Conservation (phyloP, 2,797 vertebrate species). For the Hypotaenidia okinawae region DNA sequence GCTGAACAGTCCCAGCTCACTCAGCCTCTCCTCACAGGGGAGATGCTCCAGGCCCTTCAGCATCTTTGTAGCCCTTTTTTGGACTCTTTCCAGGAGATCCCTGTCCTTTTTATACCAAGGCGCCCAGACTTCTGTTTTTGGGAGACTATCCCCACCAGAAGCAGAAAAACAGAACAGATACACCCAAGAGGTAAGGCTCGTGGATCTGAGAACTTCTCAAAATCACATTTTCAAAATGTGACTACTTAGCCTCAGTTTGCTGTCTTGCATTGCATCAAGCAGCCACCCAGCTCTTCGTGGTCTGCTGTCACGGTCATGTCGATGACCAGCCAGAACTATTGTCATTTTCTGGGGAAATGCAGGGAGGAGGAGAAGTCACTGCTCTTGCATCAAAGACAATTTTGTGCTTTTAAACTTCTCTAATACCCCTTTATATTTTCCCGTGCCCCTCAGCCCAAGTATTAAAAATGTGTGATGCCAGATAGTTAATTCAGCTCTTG, state of each 20-base stretch:
- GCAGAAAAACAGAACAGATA: not conserved
- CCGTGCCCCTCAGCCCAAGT: not conserved
- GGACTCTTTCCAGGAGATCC: no score
- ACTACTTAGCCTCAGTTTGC: not conserved
- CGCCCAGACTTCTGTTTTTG: not conserved
- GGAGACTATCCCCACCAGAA: not conserved
- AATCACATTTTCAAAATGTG: not conserved
- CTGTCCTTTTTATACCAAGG: no score
- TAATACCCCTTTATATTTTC: not conserved
- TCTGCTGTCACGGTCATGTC: not conserved
- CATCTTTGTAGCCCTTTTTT: no score
- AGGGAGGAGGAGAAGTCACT: not conserved
- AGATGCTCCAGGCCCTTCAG: no score
- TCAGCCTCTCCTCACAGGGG: no score
- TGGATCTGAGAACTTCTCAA: not conserved
- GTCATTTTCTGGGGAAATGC: not conserved
- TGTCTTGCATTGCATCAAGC: not conserved
- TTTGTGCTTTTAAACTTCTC: not conserved
- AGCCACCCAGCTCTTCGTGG: accelerated
- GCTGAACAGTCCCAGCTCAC: no score
- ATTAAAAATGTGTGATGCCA: constrained; percentile 2
- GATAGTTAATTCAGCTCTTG: not conserved
- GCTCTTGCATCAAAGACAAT: not conserved
- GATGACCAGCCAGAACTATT: not conserved
- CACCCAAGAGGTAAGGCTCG: not conserved